Evolutionary conservation across 2,797 vertebrate genomes (phyloP).

Genomic region (Labeo calbasu): DNA sequence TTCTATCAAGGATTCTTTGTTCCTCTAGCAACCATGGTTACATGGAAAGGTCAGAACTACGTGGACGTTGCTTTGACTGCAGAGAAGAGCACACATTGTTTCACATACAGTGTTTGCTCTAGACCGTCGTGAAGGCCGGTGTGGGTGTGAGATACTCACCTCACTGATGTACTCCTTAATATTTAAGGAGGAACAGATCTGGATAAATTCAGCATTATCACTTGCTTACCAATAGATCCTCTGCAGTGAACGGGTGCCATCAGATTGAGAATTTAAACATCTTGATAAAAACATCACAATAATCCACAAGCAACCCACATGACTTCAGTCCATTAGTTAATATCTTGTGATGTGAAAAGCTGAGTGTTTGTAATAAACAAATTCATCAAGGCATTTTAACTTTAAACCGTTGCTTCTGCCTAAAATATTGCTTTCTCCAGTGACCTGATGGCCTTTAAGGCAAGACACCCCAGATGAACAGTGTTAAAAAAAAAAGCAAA

Average conservation of each 20-base stretch:
- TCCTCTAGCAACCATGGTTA: constrained; percentile 39
- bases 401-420: too few species aligned
- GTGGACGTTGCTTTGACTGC: constrained; percentile 26
- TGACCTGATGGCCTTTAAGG: too few species aligned
- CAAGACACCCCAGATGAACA: not conserved
- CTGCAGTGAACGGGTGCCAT: not conserved
- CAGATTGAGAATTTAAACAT: not conserved
- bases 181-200: constrained; percentile 2
- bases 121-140: not conserved
- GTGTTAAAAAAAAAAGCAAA: too few species aligned
- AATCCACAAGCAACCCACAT: too few species aligned
- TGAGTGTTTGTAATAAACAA: too few species aligned
- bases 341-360: too few species aligned
- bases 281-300: not conserved
- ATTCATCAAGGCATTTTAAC: too few species aligned
- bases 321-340: too few species aligned
- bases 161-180: constrained; percentile 4
- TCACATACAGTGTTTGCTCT: constrained; percentile 28
- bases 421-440: too few species aligned
- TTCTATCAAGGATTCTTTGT: constrained; percentile 47
- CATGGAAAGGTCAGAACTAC: constrained; percentile 37
- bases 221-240: not conserved
- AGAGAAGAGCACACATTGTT: constrained; percentile 37
- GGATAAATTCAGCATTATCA: not conserved
- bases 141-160: constrained; percentile 27